phyloP scores from a whole-genome alignment of 2,797 vertebrate genomes.

The Alfaro cultratus region DNA sequence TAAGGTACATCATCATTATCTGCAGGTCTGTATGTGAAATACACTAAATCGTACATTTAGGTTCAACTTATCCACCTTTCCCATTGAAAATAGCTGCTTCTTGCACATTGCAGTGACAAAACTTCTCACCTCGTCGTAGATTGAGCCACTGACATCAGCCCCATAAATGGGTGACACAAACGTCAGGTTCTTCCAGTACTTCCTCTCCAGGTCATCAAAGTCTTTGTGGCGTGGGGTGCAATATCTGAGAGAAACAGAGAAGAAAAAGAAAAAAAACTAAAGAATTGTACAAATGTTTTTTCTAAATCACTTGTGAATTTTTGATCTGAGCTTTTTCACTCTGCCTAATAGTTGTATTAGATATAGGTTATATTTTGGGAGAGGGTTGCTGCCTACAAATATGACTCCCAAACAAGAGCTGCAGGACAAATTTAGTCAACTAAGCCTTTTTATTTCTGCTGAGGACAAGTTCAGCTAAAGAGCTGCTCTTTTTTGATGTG shows the following conservation, averaged over 20 bases:
- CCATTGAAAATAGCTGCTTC: not conserved
- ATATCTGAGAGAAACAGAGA: constrained; percentile 81
- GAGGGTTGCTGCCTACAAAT: not conserved
- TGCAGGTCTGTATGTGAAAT: not conserved
- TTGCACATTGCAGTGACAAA: not conserved
- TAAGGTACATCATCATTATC: not conserved
- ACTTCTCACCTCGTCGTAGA: constrained; percentile 91
- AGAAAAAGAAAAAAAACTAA: not conserved
- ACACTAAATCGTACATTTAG: not conserved
- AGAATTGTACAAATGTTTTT: not conserved
- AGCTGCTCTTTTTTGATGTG: not conserved
- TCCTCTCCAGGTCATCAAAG: constrained; percentile 96
- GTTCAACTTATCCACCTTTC: not conserved
- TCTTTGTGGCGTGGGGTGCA: constrained; percentile 96
- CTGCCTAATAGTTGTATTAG: not conserved
- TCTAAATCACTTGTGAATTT: not conserved
- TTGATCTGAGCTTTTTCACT: not conserved
- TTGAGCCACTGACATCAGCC: constrained; percentile 94
- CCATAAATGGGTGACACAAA: constrained; percentile 98
- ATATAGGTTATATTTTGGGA: not conserved
- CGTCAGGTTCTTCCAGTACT: constrained; percentile 98
- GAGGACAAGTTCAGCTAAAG: not conserved
- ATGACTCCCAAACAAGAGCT: not conserved
- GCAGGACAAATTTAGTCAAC: not conserved
- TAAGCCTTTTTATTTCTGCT: not conserved